A percentile compares a stretch with the other conserved stretches of the same genome.
Conservation (phyloP, 2,797 vertebrate species). For the Chloroceryle inda region DNA sequence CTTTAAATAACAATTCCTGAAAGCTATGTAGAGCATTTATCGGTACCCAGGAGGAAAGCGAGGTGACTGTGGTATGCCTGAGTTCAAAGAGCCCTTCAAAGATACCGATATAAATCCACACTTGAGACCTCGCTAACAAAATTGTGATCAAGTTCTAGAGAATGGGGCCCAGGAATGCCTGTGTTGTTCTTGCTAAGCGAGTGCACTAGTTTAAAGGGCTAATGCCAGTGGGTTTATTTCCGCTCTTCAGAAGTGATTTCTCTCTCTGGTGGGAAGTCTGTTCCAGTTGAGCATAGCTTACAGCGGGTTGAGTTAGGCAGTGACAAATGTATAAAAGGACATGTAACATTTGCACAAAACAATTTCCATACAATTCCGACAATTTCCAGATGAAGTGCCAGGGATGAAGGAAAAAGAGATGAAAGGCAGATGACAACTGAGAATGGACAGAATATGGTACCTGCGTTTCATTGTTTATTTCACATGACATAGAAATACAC, state of each 20-base stretch:
- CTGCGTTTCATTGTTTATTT: background rate
- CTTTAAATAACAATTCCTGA: background rate
- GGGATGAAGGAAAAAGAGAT: background rate
- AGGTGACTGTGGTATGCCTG: background rate
- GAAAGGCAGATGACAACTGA: background rate
- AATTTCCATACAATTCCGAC: background rate
- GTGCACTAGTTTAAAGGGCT: background rate
- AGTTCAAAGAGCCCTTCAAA: background rate
- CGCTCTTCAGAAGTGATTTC: background rate
- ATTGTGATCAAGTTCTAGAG: background rate
- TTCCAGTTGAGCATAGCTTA: background rate
- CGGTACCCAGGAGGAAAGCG: background rate
- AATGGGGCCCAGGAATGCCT: background rate
- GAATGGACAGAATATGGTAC: background rate
- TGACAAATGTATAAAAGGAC: background rate
- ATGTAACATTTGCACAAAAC: background rate
- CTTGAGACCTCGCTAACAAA: background rate
- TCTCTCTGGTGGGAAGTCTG: background rate
- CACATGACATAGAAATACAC: background rate
- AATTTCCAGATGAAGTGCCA: background rate
- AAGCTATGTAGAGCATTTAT: background rate
- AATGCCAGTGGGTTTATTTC: background rate
- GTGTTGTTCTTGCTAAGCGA: background rate
- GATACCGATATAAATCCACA: background rate
- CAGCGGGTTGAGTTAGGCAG: background rate